Base-by-base conservation (phyloP, 2,888 invertebrate genomes). In the Aspidapion aeneum region DNA sequence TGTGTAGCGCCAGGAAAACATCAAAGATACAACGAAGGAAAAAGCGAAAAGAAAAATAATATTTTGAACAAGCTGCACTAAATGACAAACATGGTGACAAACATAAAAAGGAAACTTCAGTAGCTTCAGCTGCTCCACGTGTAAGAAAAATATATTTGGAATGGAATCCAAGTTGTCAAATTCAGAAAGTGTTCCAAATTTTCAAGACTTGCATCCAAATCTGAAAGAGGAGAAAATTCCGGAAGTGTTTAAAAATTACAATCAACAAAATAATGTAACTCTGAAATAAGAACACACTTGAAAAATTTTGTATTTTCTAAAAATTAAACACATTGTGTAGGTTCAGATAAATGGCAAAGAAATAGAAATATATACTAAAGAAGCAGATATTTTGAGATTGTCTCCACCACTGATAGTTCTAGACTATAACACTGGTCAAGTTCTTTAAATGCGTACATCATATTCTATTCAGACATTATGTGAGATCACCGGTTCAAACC, bases 1-100 rank as follows among this genome's bases (percentile, higher is more conserved):
- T 94, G n/a, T 95, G 94, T 78, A 94, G 94, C 66, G 92, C 95
- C 9, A 88, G 88, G 70, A 91, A 94, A 74, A 83, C 94, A 61
- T 89, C 90, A 72, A 88, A 89, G 72, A 82, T 90, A 58, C 65
- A 70, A 55, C 16, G 50, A 12, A 61, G 61, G 62, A n/a, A n/a
- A n/a, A n/a, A 70, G 55, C n/a, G 48, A 9, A 60, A 59, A 61
- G 57, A 56, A 1, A 18, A n/a, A 0, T 21, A 51, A 48, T 17
- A 16, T 7, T 21, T 17, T 3, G 56, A 58, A 12, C 21, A 12
- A 5, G 22, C n/a, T n/a, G n/a, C n/a, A n/a, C n/a, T 9, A 54
- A 54, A 54, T 12, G 57, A 21, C 21, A 17, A 21, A 18, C 7
- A 19, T 9, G 18, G 5, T 9, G 21, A 9, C 21, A 57, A 19